Evolutionary conservation across 2,113 vertebrate genomes (phyloP).

Genomic region (Abramis brama): DNA sequence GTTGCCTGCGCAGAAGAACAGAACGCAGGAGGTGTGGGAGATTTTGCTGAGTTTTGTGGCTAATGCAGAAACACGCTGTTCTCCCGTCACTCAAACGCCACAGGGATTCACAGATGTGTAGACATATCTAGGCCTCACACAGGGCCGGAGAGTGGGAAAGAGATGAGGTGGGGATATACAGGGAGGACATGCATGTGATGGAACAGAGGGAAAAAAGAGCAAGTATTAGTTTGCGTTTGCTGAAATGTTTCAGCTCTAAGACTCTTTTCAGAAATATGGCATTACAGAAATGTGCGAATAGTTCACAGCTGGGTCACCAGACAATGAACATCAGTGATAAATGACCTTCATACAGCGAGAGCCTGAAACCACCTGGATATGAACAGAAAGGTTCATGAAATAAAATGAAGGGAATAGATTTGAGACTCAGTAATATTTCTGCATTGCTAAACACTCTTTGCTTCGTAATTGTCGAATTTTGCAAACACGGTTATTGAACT

Average conservation of each 20-base stretch:
- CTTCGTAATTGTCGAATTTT: too few species aligned
- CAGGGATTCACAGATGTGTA: not conserved
- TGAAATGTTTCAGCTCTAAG: not conserved
- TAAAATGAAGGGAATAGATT: too few species aligned
- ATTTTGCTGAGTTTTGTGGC: conserved; percentile 28
- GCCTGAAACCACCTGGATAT: too few species aligned
- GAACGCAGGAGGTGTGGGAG: not conserved
- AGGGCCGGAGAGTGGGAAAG: not conserved
- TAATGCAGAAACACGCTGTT: conserved; percentile 28
- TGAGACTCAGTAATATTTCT: too few species aligned
- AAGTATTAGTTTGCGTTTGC: not conserved
- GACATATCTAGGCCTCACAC: not conserved
- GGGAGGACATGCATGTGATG: not conserved
- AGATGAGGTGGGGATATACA: not conserved
- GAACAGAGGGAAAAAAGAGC: not conserved
- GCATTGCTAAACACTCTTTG: too few species aligned
- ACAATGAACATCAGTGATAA: not conserved
- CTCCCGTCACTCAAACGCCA: conserved; percentile 25
- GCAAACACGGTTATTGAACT: too few species aligned
- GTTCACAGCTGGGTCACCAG: conserved; percentile 1
- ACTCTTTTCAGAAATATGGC: not conserved
- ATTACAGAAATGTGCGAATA: not conserved
- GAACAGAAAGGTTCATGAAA: too few species aligned
- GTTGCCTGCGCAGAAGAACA: not conserved
- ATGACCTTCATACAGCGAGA: too few species aligned